Evolutionary conservation across 2,113 vertebrate species (phyloP).

Genomic region (Copsychus sechellarum): DNA sequence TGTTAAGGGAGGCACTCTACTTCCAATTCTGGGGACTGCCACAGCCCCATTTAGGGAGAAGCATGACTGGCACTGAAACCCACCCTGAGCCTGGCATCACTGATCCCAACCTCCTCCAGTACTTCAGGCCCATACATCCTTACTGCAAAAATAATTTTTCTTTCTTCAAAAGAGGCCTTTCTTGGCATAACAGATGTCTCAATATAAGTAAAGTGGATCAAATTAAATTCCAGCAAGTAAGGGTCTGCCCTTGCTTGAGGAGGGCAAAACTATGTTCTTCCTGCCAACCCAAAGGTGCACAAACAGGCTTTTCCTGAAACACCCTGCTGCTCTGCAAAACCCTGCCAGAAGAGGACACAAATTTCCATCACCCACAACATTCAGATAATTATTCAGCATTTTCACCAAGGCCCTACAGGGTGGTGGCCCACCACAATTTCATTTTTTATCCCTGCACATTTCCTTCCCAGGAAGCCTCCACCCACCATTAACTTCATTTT

Average conservation of each 20-base stretch:
- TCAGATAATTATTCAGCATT: constrained; percentile 50
- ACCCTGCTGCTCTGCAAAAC: not conserved
- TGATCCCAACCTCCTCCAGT: not conserved
- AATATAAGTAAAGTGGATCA: not conserved
- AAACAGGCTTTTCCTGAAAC: not conserved
- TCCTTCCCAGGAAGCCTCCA: constrained; percentile 69
- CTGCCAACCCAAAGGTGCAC: not conserved
- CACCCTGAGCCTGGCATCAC: not conserved
- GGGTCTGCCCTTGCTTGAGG: not conserved
- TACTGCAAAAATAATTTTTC: not conserved
- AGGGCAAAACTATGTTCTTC: not conserved
- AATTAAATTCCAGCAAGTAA: not conserved
- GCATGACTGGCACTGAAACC: not conserved
- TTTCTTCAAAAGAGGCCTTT: not conserved
- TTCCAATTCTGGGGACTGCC: not conserved
- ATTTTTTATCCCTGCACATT: constrained; percentile 61
- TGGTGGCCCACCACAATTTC: constrained; percentile 33
- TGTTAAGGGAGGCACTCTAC: not conserved
- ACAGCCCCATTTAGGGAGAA: not conserved
- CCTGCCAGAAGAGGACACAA: not conserved
- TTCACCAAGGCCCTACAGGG: constrained; percentile 44
- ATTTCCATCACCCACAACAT: constrained; percentile 3
- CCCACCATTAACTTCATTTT: constrained; percentile 66
- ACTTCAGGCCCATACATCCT: not conserved
- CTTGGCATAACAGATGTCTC: not conserved